These are phyloP conservation scores for Eolophus roseicapilla DNA, from an alignment of 2,113 vertebrate species.

Conservation along the genomic window DNA sequence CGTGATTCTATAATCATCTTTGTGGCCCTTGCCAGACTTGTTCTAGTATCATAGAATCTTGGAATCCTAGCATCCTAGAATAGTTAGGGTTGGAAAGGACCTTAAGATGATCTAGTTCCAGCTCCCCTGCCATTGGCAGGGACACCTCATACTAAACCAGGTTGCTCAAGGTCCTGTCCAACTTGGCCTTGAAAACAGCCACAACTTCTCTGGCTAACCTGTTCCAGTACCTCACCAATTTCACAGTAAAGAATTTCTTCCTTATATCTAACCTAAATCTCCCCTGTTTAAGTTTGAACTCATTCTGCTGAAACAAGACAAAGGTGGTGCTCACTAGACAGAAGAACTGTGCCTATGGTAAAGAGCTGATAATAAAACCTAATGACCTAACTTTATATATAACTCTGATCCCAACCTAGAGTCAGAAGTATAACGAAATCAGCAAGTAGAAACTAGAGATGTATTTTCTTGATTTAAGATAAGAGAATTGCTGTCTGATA, in stretches of 20 bases:
- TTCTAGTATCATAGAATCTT: background rate
- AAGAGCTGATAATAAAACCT: background rate
- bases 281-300: background rate
- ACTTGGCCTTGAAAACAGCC: background rate
- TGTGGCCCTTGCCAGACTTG: background rate
- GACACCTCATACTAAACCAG: background rate
- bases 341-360: background rate
- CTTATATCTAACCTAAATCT: background rate
- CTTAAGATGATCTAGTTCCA: background rate
- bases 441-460: background rate
- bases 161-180: background rate
- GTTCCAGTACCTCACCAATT: background rate
- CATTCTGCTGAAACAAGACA: background rate
- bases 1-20: background rate
- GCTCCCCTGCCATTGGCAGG: background rate
- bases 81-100: background rate
- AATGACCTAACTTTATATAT: background rate
- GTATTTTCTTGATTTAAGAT: background rate
- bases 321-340: background rate
- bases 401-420: background rate
- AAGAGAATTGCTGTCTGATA: background rate
- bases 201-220: background rate
- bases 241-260: background rate
- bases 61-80: background rate
- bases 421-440: background rate